Percentiles rank a stretch among this genome's conserved stretches.
phyloP scores from a whole-genome alignment of 2,113 vertebrate species.

The Spilogale gracilis region DNA sequence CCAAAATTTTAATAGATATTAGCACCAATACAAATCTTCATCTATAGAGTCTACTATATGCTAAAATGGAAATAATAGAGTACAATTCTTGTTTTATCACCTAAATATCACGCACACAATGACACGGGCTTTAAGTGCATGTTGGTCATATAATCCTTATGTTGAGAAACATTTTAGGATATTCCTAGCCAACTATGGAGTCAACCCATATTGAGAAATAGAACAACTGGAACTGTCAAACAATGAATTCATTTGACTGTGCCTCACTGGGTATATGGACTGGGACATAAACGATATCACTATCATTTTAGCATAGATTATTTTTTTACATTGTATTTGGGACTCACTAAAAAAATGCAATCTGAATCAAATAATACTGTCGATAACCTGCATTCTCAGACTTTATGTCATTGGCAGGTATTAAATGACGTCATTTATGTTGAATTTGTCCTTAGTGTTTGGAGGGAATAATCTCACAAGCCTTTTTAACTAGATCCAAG shows the following conservation, averaged over 20 bases:
- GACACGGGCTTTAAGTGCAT: background rate
- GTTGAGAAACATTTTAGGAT: background rate
- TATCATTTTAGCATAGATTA: background rate
- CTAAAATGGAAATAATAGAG: background rate
- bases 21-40: background rate
- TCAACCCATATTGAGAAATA: background rate
- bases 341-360: background rate
- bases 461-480: conserved; percentile 4
- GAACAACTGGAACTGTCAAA: background rate
- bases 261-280: background rate
- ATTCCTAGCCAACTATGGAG: conserved; percentile 18
- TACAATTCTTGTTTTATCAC: background rate
- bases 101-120: background rate
- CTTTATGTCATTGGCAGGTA: background rate
- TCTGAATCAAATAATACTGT: background rate
- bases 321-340: background rate
- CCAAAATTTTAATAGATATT: background rate
- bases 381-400: background rate
- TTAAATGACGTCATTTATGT: background rate
- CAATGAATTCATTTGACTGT: background rate
- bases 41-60: background rate
- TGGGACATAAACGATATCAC: background rate
- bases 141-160: background rate
- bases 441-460: conserved; percentile 45
- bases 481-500: conserved; percentile 37